Percentiles rank a stretch among this genome's conserved stretches.
These are phyloP conservation scores for Drosophila buzzatii DNA, from an alignment of 2,888 invertebrate genomes.

Conservation along the genomic window DNA sequence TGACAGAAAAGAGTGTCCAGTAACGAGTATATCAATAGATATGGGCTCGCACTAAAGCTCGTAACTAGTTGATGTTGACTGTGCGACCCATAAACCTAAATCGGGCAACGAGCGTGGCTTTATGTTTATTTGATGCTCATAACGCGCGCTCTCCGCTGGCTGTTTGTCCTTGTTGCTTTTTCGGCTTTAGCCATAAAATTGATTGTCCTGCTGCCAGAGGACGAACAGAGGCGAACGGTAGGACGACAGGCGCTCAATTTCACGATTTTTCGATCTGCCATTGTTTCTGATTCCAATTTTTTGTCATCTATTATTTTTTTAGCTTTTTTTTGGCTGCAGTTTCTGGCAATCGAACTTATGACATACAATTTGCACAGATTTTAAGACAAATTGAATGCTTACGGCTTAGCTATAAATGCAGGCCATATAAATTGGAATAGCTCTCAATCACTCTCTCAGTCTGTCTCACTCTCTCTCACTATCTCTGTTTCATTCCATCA, in stretches of 20 bases:
- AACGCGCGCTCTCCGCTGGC: constrained; percentile 33
- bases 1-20: constrained; percentile 25
- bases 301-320: neutral
- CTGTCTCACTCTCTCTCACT: neutral
- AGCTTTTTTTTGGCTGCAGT: constrained; percentile 36
- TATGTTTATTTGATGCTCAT: constrained; percentile 71
- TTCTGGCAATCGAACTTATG: constrained; percentile 59
- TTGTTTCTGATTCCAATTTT: constrained; percentile 26
- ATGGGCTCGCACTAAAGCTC: constrained; percentile 28
- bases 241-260: constrained; percentile 26
- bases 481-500: too few relatives aligned
- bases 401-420: constrained; percentile 40
- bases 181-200: constrained; percentile 61
- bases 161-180: constrained; percentile 23
- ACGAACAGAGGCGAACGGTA: too few relatives aligned
- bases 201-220: constrained; percentile 56
- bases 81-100: constrained; percentile 64
- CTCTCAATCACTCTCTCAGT: neutral
- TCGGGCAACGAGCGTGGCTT: constrained; percentile 61
- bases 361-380: constrained; percentile 64
- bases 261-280: constrained; percentile 41
- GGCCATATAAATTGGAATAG: constrained; percentile 29
- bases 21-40: constrained; percentile 43
- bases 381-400: constrained; percentile 67
- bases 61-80: constrained; percentile 63